Evolutionary conservation across 2,113 vertebrate species (phyloP), one percentile per base, ranked within the genome.

Genomic region (Saguinus midas): DNA sequence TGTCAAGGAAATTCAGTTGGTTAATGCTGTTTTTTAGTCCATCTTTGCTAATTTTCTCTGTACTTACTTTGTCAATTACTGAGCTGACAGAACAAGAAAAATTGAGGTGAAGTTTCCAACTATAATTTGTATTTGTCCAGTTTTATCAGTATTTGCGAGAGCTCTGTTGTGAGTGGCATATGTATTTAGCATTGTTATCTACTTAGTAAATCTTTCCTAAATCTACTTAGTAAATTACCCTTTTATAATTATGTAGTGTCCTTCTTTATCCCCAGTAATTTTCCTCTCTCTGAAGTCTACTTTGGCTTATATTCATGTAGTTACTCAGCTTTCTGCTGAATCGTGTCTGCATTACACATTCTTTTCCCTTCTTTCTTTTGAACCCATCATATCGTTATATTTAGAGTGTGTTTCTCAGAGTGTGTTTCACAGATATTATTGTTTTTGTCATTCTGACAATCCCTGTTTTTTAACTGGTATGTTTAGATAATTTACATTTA

Each of bases 41-140:
- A 45, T 76, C 29, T 68, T 93, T 93, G 81, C 78, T 90, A 70
- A 78, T 95, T 95, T 90, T 84, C 35, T n/a, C 21, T 52, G 78
- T 66, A 72, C 17, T 61, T 68, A 2, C n/a, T 50, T 66, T 58
- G n/a, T 58, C 23, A 87, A 40, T 87, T 76, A 52, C 52, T 64
- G 75, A 86, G 84, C 48, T 70, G 64, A 70, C 14, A 68, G 45
- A 66, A 85, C 12, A 50, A 70, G 45, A 52, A 48, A 70, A 78
- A 45, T 11, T 45, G 20, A 17, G 5, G 37, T 58, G 9, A 84
- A 50, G 40, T 85, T 16, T 66, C 64, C n/a, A 88, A 72, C 25
- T 50, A 4, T 58, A 58, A n/a, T 70, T 79, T 92, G 66, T 83
- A 84, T 50, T 70, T 76, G 50, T 83, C 17, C 37, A 48, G 68